These are phyloP conservation scores for Mus caroli DNA, from an alignment of 2,797 vertebrate genomes.

Conservation along the genomic window DNA sequence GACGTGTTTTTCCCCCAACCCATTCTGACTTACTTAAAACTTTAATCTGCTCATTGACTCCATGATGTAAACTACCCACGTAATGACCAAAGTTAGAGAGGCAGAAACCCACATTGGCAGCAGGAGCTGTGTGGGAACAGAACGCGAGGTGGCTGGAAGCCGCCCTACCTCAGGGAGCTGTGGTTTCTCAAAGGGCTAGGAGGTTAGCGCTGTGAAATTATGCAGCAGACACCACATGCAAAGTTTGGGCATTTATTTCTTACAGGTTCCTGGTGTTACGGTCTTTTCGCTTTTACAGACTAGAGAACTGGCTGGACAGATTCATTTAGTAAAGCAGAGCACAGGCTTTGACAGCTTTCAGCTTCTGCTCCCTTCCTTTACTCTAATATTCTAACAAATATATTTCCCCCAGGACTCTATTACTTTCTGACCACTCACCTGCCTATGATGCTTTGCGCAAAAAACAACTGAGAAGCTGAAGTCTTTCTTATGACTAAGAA, in stretches of 20 bases:
- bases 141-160: too few relatives aligned
- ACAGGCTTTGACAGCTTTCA: not conserved
- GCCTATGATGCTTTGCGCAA: not conserved
- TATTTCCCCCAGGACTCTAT: not conserved
- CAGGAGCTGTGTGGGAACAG: accelerated
- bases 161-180: not conserved
- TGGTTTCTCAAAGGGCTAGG: not conserved
- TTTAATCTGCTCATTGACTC: conserved; percentile 4
- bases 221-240: not conserved
- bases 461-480: not conserved
- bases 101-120: not conserved
- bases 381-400: not conserved
- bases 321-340: not conserved
- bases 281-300: not conserved
- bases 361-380: not conserved
- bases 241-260: not conserved
- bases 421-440: not conserved
- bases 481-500: not conserved
- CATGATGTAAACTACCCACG: not conserved
- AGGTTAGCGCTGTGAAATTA: not conserved
- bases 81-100: not conserved
- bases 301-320: not conserved
- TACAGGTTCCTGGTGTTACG: not conserved
- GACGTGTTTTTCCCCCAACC: not conserved
- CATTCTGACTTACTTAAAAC: conserved; percentile 1